Base-by-base conservation (phyloP, 2,113 vertebrate species). In the Lethenteron camtschaticum region DNA sequence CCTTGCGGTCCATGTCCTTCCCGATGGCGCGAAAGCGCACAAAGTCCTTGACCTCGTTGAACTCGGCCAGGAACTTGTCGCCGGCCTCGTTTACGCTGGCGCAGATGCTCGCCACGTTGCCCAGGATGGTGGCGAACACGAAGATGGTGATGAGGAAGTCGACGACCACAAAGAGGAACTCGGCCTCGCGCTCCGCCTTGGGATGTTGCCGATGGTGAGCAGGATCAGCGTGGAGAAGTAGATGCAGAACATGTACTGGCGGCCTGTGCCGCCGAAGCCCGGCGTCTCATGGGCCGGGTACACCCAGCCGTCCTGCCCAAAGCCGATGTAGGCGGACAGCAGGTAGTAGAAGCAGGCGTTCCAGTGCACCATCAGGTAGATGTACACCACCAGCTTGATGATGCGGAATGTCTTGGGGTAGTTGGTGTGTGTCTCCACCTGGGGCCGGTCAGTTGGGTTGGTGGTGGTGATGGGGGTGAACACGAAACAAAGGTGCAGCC, bases 231-330 rank as follows among this genome's bases (percentile, higher is more conserved):
- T 83, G 68, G 89, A 89, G 76, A 94, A 84, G 82, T 90, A 90
- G 78, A 91, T 89, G 77, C 86, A 88, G 75, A 90, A 85, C 69
- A 96, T 81, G 76, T 96, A 96, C 74, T 85, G 86, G 24, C 81
- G 84, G 8, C 81, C 76, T 41, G 76, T 77, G 2, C 76, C 79
- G 6, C 77, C 72, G 10, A 82, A 88, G n/a, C 73, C 75, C 0
- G 84, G 78, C 2, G 59, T 1, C 0, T 79, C 77, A 6, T 80
- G 77, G 68, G 88, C 85, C 7, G 89, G 92, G 76, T 89, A 90
- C 2, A 95, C 88, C 90, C 90, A 95, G 0, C 2, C 2, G 2
- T 96, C 88, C 0, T 58, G 55, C 2, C 90, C 87, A 2, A 87
- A 87, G 68, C 89, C 89, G 5, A 96, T 76, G 71, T 74, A 76